These are phyloP conservation scores for Ptychoptera contaminata DNA, from an alignment of 2,888 invertebrate genomes.

Conservation along the genomic window DNA sequence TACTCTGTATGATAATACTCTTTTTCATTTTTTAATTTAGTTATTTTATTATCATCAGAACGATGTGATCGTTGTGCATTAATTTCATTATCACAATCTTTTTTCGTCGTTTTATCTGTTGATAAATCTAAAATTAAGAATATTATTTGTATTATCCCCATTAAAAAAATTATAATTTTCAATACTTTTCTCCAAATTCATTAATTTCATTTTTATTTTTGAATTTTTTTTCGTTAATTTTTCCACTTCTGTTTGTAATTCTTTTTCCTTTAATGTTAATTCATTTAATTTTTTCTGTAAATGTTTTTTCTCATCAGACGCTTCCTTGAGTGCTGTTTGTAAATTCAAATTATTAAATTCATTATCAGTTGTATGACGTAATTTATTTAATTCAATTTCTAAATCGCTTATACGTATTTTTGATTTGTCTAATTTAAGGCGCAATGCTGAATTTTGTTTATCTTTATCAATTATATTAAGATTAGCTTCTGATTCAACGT, in stretches of 20 bases:
- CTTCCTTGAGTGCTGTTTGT: constrained; percentile 38
- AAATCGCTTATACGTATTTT: constrained; percentile 32
- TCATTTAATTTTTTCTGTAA: constrained; percentile 40
- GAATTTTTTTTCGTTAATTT: constrained; percentile 34
- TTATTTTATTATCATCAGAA: background rate
- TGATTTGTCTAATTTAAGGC: constrained; percentile 34
- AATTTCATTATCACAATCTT: constrained; percentile 13
- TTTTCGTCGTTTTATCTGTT: constrained; percentile 11
- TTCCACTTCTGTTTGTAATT: constrained; percentile 33
- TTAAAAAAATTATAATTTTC: background rate
- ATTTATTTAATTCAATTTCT: constrained; percentile 31
- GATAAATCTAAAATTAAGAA: constrained; percentile 12
- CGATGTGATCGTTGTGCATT: constrained; percentile 17
- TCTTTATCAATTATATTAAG: constrained; percentile 44
- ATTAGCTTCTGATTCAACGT: constrained; percentile 63
- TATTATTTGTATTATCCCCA: constrained; percentile 16
- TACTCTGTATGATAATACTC: constrained; percentile 30
- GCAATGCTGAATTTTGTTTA: constrained; percentile 23
- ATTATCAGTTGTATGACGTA: constrained; percentile 22
- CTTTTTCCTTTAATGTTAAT: constrained; percentile 19
- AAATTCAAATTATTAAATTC: constrained; percentile 39
- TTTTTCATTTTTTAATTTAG: constrained; percentile 22
- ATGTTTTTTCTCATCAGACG: constrained; percentile 38
- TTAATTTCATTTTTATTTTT: constrained; percentile 29
- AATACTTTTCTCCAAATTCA: constrained; percentile 15